A percentile compares a stretch with the other conserved stretches of the same genome.
Evolutionary conservation across 2,113 vertebrate genomes (phyloP).

Genomic region (Geothlypis trichas): DNA sequence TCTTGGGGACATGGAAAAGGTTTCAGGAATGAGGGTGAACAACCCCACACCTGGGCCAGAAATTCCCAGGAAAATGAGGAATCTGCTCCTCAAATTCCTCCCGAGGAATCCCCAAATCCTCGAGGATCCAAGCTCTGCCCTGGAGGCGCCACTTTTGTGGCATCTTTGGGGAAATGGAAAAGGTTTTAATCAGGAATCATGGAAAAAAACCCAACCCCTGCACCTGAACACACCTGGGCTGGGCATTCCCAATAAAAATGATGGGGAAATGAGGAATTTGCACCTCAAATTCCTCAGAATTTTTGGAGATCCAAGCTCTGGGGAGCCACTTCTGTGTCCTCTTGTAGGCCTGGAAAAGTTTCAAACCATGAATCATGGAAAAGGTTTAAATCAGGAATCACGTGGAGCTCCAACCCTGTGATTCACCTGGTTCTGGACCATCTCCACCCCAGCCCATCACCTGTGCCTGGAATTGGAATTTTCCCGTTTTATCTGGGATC

Average conservation of each 20-base stretch:
- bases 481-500: rapidly evolving
- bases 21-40: rapidly evolving
- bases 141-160: not conserved
- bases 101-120: not conserved
- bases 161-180: no score
- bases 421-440: not conserved
- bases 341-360: not conserved
- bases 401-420: not conserved
- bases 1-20: not conserved
- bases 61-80: not conserved
- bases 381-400: not conserved
- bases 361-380: not conserved
- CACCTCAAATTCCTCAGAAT: rapidly evolving
- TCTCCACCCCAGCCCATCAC: not conserved
- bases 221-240: not conserved
- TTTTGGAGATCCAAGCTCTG: not conserved
- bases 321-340: no score
- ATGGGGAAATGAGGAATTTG: not conserved
- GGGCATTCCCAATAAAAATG: not conserved
- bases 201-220: not conserved
- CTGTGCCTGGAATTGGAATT: no score
- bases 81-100: not conserved
- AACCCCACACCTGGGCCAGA: rapidly evolving
- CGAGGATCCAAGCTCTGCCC: not conserved
- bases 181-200: not conserved